Base-by-base conservation (phyloP, 2,888 invertebrate genomes). In the Nomada hirtipes region DNA sequence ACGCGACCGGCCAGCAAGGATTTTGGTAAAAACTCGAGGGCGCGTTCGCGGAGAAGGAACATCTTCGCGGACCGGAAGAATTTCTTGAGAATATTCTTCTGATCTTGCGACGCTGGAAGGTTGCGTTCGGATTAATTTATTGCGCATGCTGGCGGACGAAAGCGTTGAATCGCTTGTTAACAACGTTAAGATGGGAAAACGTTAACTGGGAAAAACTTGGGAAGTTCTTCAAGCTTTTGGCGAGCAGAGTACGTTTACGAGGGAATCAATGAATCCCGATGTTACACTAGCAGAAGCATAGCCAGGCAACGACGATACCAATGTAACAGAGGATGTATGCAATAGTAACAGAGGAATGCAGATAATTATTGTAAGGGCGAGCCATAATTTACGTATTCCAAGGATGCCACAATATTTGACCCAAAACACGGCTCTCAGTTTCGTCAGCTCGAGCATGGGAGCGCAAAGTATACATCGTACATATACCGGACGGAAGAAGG, bases 1-100 rank as follows among this genome's bases (percentile, higher is more conserved):
- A 89, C 87, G 82, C 78, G 59, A 36, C 44, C 29, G 20, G 57
- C 18, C 53, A 29, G 57, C 53, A 11, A 23, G 47, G 67, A 59
- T 69, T 73, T 52, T 20, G 36, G 26, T 47, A 26, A 36, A 72
- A 68, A 55, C 29, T 15, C 44, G 13, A 18, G 42, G 20, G 15
- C 15, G 20, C 20, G 7, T 47, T 23, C 68, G 10, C 23, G 0
- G 26, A 47, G 36, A 3, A 29, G 20, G 18, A 53, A 23, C 11
- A 36, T 20, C n/a, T 11, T 36, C 15, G 53, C 10, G 4, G 23
- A 29, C 50, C 15, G 36, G 36, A 36, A 36, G 36, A 29, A 47
- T 47, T 47, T 15, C 47, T 47, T 11, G 15, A 47, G 47, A 47
- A 47, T 47, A 7, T 7, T 7, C 13, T 15, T 1, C 15, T 15